Evolutionary conservation across 2,113 vertebrate genomes (phyloP), one percentile per base, ranked within the genome.

Genomic region (Pseudorasbora parva): DNA sequence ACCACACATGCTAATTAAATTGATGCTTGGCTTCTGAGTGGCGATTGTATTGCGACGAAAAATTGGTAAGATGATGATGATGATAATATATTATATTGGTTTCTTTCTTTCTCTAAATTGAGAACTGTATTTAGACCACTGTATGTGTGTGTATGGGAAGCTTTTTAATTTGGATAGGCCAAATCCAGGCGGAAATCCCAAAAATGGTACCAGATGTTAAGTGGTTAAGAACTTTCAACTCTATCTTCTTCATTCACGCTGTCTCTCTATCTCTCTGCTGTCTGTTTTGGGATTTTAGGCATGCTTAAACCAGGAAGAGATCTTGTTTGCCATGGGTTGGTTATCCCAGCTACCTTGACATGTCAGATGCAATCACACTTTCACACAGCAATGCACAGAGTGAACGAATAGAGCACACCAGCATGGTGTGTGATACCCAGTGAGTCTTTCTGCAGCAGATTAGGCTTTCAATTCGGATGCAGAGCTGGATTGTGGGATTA

Each of bases 401-500:
- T 8, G 43, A 27, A 25, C 27, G 15, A 74, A 74, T 5, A 23
- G 72, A 54, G 47, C 43, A 74, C 27, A 2, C 23, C 43, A 73
- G 69, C 8, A 15, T 10, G 43, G 25, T 30, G 15, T 51, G n/a
- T 51, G 25, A 51, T 45, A 51, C 45, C 25, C 25, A 2, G 45
- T 14, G 45, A 30, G 72, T 74, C 45, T 4, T 30, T 30, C 23
- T 8, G 4, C 72, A 54, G 47, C 15, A 54, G 25, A 74, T 74
- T 77, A 59, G 59, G 54, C 10, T 37, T 59, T 11, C 17, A 54
- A 77, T 77, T 57, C 54, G 47, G 72, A 51, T 54, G 47, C 72
- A 74, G 72, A 17, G 45, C 25, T 54, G 33, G 74, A 23, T 59
- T 77, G 74, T 41, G 74, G 74, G 74, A 77, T 77, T 77, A 77